These are phyloP conservation scores for Pegea sp. DNA, from an alignment of 23 tunicate species.

Conservation along the genomic window DNA sequence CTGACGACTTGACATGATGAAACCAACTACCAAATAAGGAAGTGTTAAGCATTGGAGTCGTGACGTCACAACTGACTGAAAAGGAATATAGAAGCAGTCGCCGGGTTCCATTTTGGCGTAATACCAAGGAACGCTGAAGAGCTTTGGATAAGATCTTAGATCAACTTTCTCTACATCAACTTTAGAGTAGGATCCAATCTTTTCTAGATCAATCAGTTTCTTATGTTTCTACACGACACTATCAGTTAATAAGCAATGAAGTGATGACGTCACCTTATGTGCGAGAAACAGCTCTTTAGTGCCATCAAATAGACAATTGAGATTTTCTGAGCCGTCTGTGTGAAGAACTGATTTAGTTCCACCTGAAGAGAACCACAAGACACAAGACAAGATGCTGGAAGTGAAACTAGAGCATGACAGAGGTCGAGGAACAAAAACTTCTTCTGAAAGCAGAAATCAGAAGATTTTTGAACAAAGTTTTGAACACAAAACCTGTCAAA, in stretches of 20 bases:
- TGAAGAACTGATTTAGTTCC: conserved; percentile 52
- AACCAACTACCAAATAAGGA: too few species aligned
- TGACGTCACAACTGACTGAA: conserved; percentile 13
- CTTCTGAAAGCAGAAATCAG: conserved; percentile 10
- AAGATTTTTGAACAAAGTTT: neutral
- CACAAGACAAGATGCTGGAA: conserved; percentile 5
- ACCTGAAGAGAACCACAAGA: conserved; percentile 56
- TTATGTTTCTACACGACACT: too few species aligned
- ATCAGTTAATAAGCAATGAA: too few species aligned
- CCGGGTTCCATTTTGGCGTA: conserved; percentile 38
- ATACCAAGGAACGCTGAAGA: conserved; percentile 22
- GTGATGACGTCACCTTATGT: conserved; percentile 19
- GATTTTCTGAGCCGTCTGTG: conserved; percentile 30
- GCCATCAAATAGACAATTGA: conserved; percentile 54
- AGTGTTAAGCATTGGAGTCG: too few species aligned
- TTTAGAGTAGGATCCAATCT: conserved; percentile 7
- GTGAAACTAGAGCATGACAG: conserved; percentile 34
- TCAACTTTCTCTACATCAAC: conserved; percentile 49
- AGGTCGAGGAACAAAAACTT: conserved; percentile 22
- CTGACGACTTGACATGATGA: conserved; percentile 38
- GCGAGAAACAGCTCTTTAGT: conserved; percentile 22
- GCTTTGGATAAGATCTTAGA: conserved; percentile 15
- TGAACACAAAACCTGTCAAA: conserved; percentile 8
- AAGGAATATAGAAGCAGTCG: conserved; percentile 55
- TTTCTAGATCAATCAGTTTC: conserved; percentile 15